Evolutionary conservation across 2,888 invertebrate species (phyloP).

Genomic region (Tupiocoris notatus): DNA sequence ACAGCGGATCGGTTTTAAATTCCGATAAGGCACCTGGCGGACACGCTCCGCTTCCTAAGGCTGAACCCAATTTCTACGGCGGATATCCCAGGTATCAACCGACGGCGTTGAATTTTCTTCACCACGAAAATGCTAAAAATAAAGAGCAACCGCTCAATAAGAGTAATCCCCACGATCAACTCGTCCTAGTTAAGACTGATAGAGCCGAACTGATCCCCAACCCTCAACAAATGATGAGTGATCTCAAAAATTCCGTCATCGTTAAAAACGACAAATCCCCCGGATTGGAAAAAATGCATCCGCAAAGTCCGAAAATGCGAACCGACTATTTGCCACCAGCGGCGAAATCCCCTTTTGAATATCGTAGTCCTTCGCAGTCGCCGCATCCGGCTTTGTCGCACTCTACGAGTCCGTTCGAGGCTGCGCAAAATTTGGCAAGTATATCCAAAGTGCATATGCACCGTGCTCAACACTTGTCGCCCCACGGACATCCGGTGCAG

Average conservation of each 20-base stretch:
- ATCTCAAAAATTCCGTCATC: conserved; percentile 73
- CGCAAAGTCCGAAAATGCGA: conserved; percentile 61
- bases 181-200: conserved; percentile 48
- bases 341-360: conserved; percentile 53
- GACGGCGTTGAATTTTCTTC: conserved; percentile 50
- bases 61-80: conserved; percentile 67
- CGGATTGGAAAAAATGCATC: conserved; percentile 56
- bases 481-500: conserved; percentile 52
- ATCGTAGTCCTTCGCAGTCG: conserved; percentile 56
- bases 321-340: conserved; percentile 57
- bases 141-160: conserved; percentile 61
- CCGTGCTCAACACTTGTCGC: conserved; percentile 47
- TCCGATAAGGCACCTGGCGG: conserved; percentile 50
- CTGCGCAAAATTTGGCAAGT: conserved; percentile 48
- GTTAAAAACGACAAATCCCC: conserved; percentile 72
- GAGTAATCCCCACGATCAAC: conserved; percentile 50
- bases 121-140: conserved; percentile 55
- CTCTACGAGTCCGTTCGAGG: conserved; percentile 47
- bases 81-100: conserved; percentile 60
- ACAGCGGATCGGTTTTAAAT: conserved; percentile 43
- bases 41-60: conserved; percentile 57
- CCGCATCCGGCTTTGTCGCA: conserved; percentile 54
- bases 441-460: conserved; percentile 49
- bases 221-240: conserved; percentile 67
- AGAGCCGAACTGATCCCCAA: conserved; percentile 58